Evolutionary conservation across 2,888 invertebrate genomes (phyloP), one percentile per base, ranked within the genome.

Genomic region (Rhagonycha lutea): DNA sequence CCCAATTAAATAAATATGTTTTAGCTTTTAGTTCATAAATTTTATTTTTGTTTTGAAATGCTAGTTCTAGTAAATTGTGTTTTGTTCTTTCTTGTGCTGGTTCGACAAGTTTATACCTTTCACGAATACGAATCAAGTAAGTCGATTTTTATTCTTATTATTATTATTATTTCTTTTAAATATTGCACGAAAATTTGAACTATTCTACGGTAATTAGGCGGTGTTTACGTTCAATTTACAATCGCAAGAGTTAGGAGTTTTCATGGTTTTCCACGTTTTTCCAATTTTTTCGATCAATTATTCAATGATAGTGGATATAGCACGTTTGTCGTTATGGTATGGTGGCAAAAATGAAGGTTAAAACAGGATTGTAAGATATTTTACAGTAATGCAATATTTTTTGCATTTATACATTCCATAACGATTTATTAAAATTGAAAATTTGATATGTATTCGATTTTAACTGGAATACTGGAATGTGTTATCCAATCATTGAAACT

Each of bases 1-100:
- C 60, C 24, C 61, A 12, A 65, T 69, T 29, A 61, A 74, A 23
- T 24, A 65, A 74, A 71, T 24, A 73, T 65, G 70, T 29, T 71
- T 63, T 70, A 74, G 68, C 73, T 76, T 47, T 47, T 47, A 47
- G 47, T 47, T 47, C 5, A 47, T 47, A n/a, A n/a, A 47, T 47
- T 47, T 47, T 47, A 47, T 47, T 47, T 47, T 47, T 47, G n/a
- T 47, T 47, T 47, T 47, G n/a, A 47, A 47, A 47, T 47, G 47
- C 7, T 47, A 47, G 47, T 47, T 47, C 47, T 7, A 47, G 8
- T 47, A 47, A 47, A 47, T 60, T 68, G 68, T 71, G 47, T 47
- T 68, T 26, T 68, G 24, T 61, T 23, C 61, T 47, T 47, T 47
- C 47, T 47, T n/a, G 47, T 47, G n/a, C n/a, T 47, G 47, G 47